phyloP scores from a whole-genome alignment of 2,888 invertebrate genomes.

The Sinohyriopsis cumingii region DNA sequence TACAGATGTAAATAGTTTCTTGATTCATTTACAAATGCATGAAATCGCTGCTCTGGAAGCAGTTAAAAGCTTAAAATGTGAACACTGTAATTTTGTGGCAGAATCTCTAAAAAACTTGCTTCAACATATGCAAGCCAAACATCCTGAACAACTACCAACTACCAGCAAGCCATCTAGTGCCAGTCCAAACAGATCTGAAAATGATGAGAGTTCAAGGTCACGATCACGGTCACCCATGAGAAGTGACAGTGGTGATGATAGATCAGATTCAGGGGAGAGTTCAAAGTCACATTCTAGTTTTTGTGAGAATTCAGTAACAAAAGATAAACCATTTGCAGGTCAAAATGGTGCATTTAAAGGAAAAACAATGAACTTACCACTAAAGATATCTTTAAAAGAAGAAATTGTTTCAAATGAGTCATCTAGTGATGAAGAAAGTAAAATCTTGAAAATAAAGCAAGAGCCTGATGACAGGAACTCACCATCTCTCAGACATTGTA shows the following conservation, averaged over 20 bases:
- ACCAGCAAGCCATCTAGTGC: constrained; percentile 21
- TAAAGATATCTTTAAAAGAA: neutral
- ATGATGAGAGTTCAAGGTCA: constrained; percentile 35
- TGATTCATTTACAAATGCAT: constrained; percentile 58
- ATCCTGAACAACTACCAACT: constrained; percentile 39
- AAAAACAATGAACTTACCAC: neutral
- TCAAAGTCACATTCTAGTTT: constrained; percentile 15
- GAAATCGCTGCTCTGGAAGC: constrained; percentile 57
- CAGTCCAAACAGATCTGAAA: constrained; percentile 9
- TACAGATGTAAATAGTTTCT: constrained; percentile 50
- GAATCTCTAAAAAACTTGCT: constrained; percentile 54
- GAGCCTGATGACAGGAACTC: neutral
- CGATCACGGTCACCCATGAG: constrained; percentile 25
- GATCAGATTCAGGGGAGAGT: constrained; percentile 40
- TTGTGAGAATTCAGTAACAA: constrained; percentile 22
- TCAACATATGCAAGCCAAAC: constrained; percentile 54
- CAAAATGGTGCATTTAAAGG: neutral
- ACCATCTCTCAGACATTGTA: neutral
- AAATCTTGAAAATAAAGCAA: neutral
- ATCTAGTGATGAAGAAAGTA: neutral
- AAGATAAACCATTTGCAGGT: neutral
- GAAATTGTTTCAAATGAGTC: neutral
- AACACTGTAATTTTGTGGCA: constrained; percentile 53
- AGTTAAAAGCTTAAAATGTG: constrained; percentile 51
- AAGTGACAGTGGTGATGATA: constrained; percentile 21